phyloP scores from a whole-genome alignment of 1,140 invertebrate genomes.

The Sycophila sp. region DNA sequence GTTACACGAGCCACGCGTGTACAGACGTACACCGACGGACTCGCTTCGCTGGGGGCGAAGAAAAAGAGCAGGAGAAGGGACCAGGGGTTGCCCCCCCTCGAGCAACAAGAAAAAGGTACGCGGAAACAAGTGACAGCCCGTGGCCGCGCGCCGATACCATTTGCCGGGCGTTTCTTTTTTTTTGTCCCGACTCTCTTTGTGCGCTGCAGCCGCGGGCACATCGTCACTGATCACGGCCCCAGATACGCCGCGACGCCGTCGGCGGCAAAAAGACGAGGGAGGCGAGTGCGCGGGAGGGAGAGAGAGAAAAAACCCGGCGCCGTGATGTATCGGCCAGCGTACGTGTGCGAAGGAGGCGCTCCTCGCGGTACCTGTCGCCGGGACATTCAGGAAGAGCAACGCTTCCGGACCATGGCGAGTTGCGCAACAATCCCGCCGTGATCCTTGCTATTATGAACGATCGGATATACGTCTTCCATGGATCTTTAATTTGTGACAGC shows the following conservation, averaged over 20 bases:
- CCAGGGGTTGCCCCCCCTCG: no score
- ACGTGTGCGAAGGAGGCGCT: neutral
- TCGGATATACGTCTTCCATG: no score
- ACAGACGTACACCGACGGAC: neutral
- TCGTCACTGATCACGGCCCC: slow-evolving; percentile 53
- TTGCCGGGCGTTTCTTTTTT: slow-evolving; percentile 46
- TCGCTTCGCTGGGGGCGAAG: slow-evolving; percentile 13
- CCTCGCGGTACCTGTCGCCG: slow-evolving; percentile 35
- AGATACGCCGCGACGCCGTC: slow-evolving; percentile 50
- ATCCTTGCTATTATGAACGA: no score
- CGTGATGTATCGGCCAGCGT: neutral
- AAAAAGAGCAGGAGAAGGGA: slow-evolving; percentile 32
- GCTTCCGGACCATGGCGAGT: slow-evolving; percentile 28
- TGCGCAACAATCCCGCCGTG: slow-evolving; percentile 15
- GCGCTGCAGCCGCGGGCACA: slow-evolving; percentile 46
- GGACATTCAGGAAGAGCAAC: slow-evolving; percentile 40
- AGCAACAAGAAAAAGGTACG: slow-evolving; percentile 47
- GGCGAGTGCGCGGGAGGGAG: neutral
- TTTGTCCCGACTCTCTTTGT: slow-evolving; percentile 43
- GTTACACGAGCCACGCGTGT: slow-evolving; percentile 6
- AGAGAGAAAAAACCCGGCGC: neutral
- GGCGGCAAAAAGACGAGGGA: slow-evolving; percentile 48
- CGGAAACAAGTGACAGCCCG: slow-evolving; percentile 65
- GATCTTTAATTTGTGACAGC: no score
- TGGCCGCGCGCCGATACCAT: slow-evolving; percentile 60